These are phyloP conservation scores for Crossocerus cetratus DNA, from an alignment of 2,888 invertebrate species.

Conservation along the genomic window DNA sequence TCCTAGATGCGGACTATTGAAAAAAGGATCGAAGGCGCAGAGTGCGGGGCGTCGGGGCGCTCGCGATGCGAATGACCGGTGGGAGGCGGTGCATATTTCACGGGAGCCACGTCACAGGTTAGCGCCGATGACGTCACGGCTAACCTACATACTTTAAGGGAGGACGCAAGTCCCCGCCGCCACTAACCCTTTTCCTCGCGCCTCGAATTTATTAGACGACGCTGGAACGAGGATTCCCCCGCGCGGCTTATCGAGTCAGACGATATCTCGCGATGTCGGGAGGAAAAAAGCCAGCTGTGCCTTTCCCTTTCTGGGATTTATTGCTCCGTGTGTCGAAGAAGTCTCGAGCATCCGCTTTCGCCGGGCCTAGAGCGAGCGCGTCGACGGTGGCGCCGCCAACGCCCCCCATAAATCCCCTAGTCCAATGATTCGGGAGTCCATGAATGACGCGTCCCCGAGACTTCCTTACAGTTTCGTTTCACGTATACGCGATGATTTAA, in stretches of 20 bases:
- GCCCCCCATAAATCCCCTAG: no score
- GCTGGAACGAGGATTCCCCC: background rate
- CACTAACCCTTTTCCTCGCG: background rate
- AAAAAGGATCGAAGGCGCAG: no score
- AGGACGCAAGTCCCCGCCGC: constrained; percentile 5
- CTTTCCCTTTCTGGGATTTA: no score
- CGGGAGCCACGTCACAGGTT: constrained; percentile 29
- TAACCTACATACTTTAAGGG: constrained; percentile 69
- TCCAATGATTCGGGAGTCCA: background rate
- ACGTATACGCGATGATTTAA: no score
- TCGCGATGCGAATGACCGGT: background rate
- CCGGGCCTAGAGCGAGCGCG: no score
- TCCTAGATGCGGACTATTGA: no score
- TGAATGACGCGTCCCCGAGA: constrained; percentile 12
- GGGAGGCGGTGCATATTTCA: constrained; percentile 33
- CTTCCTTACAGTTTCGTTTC: constrained; percentile 18
- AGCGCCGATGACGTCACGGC: constrained; percentile 64
- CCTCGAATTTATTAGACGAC: background rate
- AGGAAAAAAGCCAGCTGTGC: no score
- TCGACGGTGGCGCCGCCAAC: no score
- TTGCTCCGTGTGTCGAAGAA: no score
- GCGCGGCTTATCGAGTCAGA: background rate
- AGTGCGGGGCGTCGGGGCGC: background rate
- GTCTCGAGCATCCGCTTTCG: no score
- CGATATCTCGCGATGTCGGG: no score